Evolutionary conservation across 1,140 invertebrate species (phyloP), one percentile per base, ranked within the genome.

Genomic region (Amphibalanus amphitrite): DNA sequence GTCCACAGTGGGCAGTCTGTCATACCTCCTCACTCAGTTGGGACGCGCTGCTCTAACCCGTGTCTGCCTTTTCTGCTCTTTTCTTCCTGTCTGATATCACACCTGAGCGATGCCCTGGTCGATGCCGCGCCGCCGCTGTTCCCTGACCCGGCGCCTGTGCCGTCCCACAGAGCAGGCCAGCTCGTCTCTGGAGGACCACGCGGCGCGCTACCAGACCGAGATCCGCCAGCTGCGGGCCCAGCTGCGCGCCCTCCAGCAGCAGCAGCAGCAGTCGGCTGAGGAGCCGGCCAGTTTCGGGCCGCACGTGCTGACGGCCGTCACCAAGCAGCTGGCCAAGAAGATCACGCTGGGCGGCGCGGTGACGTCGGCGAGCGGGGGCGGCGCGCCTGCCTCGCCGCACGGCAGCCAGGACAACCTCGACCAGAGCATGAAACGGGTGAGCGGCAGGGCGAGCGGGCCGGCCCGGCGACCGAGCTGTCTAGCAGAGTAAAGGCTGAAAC

Each of bases 301-400:
- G 28, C 26, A 26, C 28, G 65, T 67, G 26, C 65, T 67, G 65
- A 67, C 65, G n/a, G n/a, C 65, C n/a, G 65, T 67, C 65, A 67
- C 65, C 28, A 26, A 28, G 28, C 65, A 67, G 65, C 65, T 67
- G 65, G 65, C 65, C n/a, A 67, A 28, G 23, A 67, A 67, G 65
- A 59, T 59, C 47, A 59, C 47, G 17, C 65, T 67, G 65, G 65
- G n/a, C 10, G 26, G 28, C 26, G 65, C 65, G 17, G 65, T 26
- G 1, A 67, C 26, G 26, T 67, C 65, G 65, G 65, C 28, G 65
- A n/a, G n/a, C n/a, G n/a, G n/a, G n/a, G 65, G 23, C 3, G 65
- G 65, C 8, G n/a, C 4, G n/a, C 8, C 8, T n/a, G 65, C 65
- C 47, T 59, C 47, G 47, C 47, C 47, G 47, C 47, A 20, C 47